Evolutionary conservation across 1,140 invertebrate species (phyloP).

Genomic region (Hypothenemus hampei): DNA sequence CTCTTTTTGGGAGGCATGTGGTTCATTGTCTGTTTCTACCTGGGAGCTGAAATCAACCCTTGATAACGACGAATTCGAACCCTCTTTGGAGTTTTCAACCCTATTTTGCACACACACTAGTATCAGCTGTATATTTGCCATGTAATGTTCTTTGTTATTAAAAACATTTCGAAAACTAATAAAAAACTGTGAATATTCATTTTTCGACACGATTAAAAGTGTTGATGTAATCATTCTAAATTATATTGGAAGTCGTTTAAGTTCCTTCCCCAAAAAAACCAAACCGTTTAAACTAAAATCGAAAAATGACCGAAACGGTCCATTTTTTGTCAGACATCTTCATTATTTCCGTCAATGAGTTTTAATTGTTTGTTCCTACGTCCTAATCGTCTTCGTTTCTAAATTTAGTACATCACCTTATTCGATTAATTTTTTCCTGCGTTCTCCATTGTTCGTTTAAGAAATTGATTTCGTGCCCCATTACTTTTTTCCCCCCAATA

Average conservation of each 20-base stretch:
- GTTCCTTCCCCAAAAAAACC: no score
- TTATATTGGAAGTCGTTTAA: no score
- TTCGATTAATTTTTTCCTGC: conserved; percentile 4
- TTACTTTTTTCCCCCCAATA: neutral
- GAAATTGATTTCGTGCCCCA: neutral
- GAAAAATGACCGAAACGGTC: no score
- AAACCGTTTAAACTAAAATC: no score
- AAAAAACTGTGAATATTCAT: neutral
- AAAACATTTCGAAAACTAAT: no score
- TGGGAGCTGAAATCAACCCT: conserved; percentile 19
- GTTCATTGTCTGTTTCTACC: conserved; percentile 19
- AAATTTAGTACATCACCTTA: conserved; percentile 1
- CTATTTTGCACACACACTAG: conserved; percentile 24
- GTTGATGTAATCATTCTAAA: no score
- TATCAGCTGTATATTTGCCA: conserved; percentile 19
- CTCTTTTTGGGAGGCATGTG: conserved; percentile 17
- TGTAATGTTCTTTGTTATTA: no score
- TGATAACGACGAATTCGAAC: conserved; percentile 14
- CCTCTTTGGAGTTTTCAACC: conserved; percentile 16
- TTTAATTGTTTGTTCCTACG: neutral
- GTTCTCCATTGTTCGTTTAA: neutral
- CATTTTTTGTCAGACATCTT: neutral
- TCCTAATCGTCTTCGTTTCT: neutral
- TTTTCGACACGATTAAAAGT: no score
- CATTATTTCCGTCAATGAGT: neutral